phyloP scores from a whole-genome alignment of 2,797 vertebrate species.

The Anolis apletophallus region DNA sequence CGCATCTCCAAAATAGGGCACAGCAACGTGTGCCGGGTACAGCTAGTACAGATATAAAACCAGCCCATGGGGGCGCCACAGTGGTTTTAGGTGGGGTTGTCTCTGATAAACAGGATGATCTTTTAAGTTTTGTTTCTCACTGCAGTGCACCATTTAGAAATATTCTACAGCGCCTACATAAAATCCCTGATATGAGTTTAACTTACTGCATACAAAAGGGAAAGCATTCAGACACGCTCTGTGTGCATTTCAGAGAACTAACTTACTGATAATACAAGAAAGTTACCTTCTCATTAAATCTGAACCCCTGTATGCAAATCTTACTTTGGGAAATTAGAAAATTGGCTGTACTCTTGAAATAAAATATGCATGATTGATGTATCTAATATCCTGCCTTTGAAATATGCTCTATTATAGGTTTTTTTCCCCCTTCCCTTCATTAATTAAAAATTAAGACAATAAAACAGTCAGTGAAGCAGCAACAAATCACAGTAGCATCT shows the following conservation, averaged over 20 bases:
- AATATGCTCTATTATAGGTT: slow-evolving; percentile 36
- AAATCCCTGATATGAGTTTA: not conserved
- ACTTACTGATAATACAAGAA: slow-evolving; percentile 49
- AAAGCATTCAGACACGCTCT: not conserved
- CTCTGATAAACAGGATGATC: not conserved
- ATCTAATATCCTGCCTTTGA: slow-evolving; percentile 52
- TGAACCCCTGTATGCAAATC: slow-evolving; percentile 49
- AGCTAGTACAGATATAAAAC: too few species aligned
- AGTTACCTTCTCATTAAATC: slow-evolving; percentile 51
- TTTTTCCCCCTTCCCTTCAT: slow-evolving; percentile 46
- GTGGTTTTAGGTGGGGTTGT: slow-evolving; percentile 5
- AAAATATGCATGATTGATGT: slow-evolving; percentile 58
- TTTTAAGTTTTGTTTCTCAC: slow-evolving; percentile 26
- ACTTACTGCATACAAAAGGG: not conserved
- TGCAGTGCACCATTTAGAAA: slow-evolving; percentile 20
- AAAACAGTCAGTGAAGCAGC: slow-evolving; percentile 34
- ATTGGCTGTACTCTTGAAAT: slow-evolving; percentile 48
- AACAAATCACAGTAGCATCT: slow-evolving; percentile 16
- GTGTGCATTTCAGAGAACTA: slow-evolving; percentile 33
- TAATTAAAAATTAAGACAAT: slow-evolving; percentile 60
- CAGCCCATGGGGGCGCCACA: too few species aligned
- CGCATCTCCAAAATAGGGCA: too few species aligned
- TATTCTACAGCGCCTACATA: not conserved
- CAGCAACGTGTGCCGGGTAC: too few species aligned
- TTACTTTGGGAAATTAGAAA: slow-evolving; percentile 60